Conservation (phyloP, 2,113 vertebrate species). For the Brachyhypopomus gauderio region DNA sequence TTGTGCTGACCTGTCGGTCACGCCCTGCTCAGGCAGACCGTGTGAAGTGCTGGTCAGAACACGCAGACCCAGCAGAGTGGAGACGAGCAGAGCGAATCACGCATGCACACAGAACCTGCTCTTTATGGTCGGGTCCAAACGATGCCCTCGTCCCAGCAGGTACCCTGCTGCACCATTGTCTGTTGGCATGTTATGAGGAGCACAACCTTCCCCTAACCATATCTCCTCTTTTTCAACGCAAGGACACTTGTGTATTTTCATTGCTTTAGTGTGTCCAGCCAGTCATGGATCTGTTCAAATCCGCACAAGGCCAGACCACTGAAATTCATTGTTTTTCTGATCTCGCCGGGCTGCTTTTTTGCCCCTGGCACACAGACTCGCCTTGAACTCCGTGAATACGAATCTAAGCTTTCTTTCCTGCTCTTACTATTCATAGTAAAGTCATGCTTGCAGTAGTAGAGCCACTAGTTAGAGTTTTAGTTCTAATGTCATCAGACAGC, state of each 20-base stretch:
- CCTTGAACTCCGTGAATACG: background rate
- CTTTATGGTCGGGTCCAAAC: background rate
- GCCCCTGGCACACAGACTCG: background rate
- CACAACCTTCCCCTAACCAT: background rate
- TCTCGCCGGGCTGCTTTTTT: background rate
- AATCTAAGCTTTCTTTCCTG: background rate
- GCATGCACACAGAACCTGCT: background rate
- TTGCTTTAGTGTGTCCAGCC: background rate
- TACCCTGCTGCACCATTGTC: background rate
- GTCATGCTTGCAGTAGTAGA: background rate
- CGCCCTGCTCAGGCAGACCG: background rate
- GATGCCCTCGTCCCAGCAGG: background rate
- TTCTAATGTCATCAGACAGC: too few species aligned
- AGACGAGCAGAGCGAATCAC: background rate
- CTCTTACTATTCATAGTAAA: background rate
- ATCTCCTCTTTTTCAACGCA: background rate
- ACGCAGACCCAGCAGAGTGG: background rate
- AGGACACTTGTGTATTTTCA: background rate
- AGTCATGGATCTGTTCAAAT: background rate
- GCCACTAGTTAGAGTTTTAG: background rate
- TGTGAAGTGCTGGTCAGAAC: background rate
- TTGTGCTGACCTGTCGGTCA: background rate
- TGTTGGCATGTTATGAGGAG: background rate
- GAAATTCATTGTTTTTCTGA: background rate
- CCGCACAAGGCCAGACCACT: background rate